phyloP scores from a whole-genome alignment of 1,140 invertebrate species.

The Tigriopus japonicus region DNA sequence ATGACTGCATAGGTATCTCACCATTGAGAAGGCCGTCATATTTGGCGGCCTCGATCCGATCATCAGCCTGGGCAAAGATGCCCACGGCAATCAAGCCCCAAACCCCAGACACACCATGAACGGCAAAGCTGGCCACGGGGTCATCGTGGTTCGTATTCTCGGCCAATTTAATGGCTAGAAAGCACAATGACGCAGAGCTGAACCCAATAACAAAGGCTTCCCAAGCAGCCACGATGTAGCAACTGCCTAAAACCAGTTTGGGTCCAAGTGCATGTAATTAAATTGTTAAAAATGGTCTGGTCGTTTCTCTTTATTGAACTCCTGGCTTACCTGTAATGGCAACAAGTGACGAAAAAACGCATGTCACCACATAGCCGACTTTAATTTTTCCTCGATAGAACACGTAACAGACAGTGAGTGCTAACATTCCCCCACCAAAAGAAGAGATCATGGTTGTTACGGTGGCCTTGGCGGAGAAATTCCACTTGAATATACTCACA shows the following conservation, averaged over 20 bases:
- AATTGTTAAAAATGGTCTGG: too few relatives aligned
- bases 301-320: too few relatives aligned
- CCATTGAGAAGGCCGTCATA: slow-evolving; percentile 33
- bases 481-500: slow-evolving; percentile 52
- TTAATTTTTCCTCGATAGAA: slow-evolving; percentile 51
- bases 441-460: slow-evolving; percentile 73
- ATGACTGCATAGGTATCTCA: background rate
- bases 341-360: slow-evolving; percentile 54
- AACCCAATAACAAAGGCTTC: slow-evolving; percentile 63
- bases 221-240: slow-evolving; percentile 60
- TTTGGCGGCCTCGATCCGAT: slow-evolving; percentile 50
- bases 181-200: slow-evolving; percentile 51
- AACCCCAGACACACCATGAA: slow-evolving; percentile 31
- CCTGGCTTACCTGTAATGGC: slow-evolving; percentile 52
- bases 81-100: slow-evolving; percentile 69
- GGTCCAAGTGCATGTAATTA: too few relatives aligned
- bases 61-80: slow-evolving; percentile 67
- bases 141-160: slow-evolving; percentile 43
- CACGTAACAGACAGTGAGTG: slow-evolving; percentile 42
- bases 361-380: slow-evolving; percentile 50
- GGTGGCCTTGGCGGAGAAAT: slow-evolving; percentile 66
- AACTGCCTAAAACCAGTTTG: slow-evolving; percentile 36
- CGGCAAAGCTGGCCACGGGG: slow-evolving; percentile 20
- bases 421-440: slow-evolving; percentile 62
- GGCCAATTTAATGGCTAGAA: slow-evolving; percentile 45